A percentile compares a stretch with the other conserved stretches of the same genome.
phyloP scores from a whole-genome alignment of 2,113 vertebrate genomes.

The Myxocyprinus asiaticus region DNA sequence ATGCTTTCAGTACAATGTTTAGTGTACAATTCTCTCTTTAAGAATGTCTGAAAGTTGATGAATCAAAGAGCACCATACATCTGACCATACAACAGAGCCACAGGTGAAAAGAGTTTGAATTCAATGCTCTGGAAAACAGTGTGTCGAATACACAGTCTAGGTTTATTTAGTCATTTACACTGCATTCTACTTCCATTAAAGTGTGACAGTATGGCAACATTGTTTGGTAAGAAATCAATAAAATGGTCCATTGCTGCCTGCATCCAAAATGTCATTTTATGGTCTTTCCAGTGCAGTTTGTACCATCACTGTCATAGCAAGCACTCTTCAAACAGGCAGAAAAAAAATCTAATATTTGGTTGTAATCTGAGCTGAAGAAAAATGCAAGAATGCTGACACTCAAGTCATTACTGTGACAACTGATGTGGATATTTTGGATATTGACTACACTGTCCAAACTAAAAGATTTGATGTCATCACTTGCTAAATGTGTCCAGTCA shows the following conservation, averaged over 20 bases:
- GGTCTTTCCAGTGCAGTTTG: neutral
- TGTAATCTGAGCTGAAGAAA: too few relatives aligned
- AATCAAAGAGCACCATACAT: neutral
- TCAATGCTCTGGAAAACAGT: neutral
- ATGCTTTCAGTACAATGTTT: too few relatives aligned
- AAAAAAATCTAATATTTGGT: too few relatives aligned
- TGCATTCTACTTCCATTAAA: neutral
- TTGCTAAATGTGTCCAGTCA: too few relatives aligned
- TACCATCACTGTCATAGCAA: too few relatives aligned
- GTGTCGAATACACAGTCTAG: slow-evolving; percentile 10
- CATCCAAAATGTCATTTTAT: slow-evolving; percentile 54
- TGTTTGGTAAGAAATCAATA: slow-evolving; percentile 58
- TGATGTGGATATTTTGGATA: too few relatives aligned
- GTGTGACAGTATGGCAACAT: neutral
- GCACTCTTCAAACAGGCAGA: too few relatives aligned
- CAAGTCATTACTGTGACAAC: too few relatives aligned
- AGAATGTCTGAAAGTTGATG: neutral
- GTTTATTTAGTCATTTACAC: neutral
- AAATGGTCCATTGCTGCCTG: slow-evolving; percentile 74
- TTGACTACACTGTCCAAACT: too few relatives aligned
- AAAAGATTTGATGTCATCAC: too few relatives aligned
- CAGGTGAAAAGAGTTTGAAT: slow-evolving; percentile 54
- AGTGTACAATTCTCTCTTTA: neutral
- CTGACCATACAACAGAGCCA: neutral
- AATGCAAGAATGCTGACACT: too few relatives aligned